Evolutionary conservation across 2,113 vertebrate species (phyloP).

Genomic region (Oryzias celebensis): DNA sequence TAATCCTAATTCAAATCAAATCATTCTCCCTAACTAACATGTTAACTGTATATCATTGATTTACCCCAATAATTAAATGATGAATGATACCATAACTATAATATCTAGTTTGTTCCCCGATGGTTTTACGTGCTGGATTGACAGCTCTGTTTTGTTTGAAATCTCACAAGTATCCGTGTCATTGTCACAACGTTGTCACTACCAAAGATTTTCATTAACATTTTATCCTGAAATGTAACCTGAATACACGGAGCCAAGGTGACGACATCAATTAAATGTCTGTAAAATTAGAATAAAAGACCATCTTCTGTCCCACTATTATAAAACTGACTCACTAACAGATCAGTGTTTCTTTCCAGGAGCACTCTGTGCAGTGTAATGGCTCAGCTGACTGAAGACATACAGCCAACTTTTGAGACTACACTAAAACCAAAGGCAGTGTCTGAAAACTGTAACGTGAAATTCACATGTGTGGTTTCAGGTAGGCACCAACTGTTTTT

Average conservation of each 20-base stretch:
- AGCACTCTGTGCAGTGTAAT: constrained; percentile 96
- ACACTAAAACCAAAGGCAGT: constrained; percentile 93
- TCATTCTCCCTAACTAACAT: constrained; percentile 74
- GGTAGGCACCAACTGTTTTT: constrained; percentile 71
- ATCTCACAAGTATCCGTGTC: constrained; percentile 43
- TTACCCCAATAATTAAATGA: constrained; percentile 48
- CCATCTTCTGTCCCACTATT: too few species aligned
- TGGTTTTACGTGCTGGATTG: constrained; percentile 41
- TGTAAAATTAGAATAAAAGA: not conserved
- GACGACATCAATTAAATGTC: constrained; percentile 18
- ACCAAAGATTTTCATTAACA: constrained; percentile 61
- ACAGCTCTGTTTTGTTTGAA: constrained; percentile 52
- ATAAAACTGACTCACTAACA: constrained; percentile 21
- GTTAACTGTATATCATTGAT: constrained; percentile 57
- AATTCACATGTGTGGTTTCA: constrained; percentile 93
- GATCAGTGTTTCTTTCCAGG: constrained; percentile 77
- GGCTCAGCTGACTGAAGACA: constrained; percentile 95
- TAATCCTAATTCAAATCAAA: constrained; percentile 78
- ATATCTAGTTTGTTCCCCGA: constrained; percentile 42
- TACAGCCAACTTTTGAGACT: constrained; percentile 91
- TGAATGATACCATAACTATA: constrained; percentile 41
- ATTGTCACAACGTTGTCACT: constrained; percentile 38
- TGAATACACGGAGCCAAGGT: constrained; percentile 35
- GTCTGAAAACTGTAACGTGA: constrained; percentile 90
- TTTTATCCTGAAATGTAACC: constrained; percentile 21